Evolutionary conservation across 92 coral and sea anemone species (phyloP).

Genomic region (Palythoa caribaeorum): DNA sequence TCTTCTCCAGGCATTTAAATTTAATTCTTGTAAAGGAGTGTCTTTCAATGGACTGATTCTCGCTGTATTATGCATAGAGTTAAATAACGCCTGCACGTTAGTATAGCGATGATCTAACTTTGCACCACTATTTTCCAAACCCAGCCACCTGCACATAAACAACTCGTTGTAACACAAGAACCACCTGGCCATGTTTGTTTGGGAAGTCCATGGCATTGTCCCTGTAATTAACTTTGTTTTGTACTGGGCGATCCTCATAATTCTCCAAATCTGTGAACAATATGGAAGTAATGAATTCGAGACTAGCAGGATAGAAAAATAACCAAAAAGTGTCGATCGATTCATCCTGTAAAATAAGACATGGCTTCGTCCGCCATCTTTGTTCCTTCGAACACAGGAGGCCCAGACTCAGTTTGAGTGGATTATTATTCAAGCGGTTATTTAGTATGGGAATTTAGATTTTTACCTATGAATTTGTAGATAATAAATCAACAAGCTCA

Average conservation of each 20-base stretch:
- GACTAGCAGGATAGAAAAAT: too few relatives aligned
- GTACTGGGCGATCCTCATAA: background rate
- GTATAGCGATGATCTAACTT: conserved; percentile 47
- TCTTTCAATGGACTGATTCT: conserved; percentile 44
- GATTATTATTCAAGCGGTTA: too few relatives aligned
- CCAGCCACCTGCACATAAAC: conserved; percentile 48
- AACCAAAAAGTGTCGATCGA: background rate
- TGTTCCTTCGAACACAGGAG: background rate
- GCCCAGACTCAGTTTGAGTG: too few relatives aligned
- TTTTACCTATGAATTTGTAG: too few relatives aligned
- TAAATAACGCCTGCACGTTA: conserved; percentile 33
- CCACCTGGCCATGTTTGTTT: conserved; percentile 1
- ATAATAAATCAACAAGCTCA: too few relatives aligned
- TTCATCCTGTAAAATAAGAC: background rate
- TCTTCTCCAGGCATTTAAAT: conserved; percentile 26
- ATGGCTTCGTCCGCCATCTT: conserved; percentile 25
- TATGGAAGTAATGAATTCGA: background rate
- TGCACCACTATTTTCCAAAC: conserved; percentile 20
- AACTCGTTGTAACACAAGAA: background rate
- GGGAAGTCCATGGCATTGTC: background rate
- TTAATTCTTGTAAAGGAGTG: conserved; percentile 32
- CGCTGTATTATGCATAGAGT: conserved; percentile 27
- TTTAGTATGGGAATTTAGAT: too few relatives aligned
- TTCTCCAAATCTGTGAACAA: background rate
- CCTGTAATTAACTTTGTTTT: background rate